A percentile compares a stretch with the other conserved stretches of the same genome.
phyloP scores from a whole-genome alignment of 37 sponge, comb jelly and placozoan species.

The Aphrocallistes beatrix region DNA sequence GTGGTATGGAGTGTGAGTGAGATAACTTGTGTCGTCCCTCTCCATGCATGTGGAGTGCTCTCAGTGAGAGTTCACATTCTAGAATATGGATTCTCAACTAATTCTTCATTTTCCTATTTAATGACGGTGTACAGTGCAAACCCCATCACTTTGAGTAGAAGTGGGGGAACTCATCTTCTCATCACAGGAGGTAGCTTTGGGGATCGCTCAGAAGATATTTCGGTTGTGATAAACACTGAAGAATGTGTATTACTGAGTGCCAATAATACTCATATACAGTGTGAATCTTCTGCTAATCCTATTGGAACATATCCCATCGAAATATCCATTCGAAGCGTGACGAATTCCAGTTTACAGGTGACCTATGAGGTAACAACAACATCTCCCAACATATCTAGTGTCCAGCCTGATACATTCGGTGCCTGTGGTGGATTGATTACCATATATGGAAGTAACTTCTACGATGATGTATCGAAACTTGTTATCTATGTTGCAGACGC shows the following conservation, averaged over 20 bases:
- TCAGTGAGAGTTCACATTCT: background rate
- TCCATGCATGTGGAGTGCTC: background rate
- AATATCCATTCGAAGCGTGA: background rate
- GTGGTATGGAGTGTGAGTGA: background rate
- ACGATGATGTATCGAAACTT: background rate
- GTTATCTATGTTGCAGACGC: background rate
- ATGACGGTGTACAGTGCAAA: background rate
- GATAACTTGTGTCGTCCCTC: constrained; percentile 28
- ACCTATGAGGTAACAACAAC: background rate
- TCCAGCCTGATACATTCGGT: background rate
- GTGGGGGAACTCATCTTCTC: background rate
- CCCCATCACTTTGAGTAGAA: background rate
- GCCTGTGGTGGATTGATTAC: background rate
- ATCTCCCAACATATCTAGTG: background rate
- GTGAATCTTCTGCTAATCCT: background rate
- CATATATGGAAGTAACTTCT: background rate
- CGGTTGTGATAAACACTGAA: background rate
- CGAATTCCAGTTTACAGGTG: background rate
- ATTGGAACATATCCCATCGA: background rate
- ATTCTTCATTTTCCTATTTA: background rate
- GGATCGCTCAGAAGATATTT: background rate
- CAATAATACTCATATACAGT: background rate
- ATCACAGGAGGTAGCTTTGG: background rate
- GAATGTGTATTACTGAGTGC: background rate
- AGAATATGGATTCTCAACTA: background rate